These are phyloP conservation scores for Hippocampus barbouri DNA, from an alignment of 2,113 vertebrate genomes.

Conservation along the genomic window DNA sequence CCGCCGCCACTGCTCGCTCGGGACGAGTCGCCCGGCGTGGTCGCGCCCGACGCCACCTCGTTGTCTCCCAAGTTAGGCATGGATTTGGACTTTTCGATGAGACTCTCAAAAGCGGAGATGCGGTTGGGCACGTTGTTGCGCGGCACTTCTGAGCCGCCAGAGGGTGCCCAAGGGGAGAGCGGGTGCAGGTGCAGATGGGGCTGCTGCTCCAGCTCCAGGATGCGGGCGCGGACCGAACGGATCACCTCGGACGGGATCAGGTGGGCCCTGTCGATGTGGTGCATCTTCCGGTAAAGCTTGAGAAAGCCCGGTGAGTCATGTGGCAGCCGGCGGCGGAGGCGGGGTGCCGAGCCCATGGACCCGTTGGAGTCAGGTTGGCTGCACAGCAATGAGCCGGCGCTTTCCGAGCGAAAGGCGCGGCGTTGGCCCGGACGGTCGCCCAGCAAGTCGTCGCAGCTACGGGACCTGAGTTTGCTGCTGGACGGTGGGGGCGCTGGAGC, in stretches of 20 bases:
- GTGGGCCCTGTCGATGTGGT: conserved; percentile 88
- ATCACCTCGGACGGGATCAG: conserved; percentile 87
- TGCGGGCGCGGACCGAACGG: conserved; percentile 86
- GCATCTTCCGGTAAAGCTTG: conserved; percentile 93
- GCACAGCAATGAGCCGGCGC: conserved; percentile 82
- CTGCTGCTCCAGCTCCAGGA: conserved; percentile 86
- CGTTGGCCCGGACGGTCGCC: conserved; percentile 68
- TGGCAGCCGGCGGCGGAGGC: conserved; percentile 77
- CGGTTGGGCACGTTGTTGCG: conserved; percentile 86
- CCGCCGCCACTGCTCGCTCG: conserved; percentile 73
- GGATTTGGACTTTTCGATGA: conserved; percentile 93
- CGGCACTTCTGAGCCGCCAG: conserved; percentile 83
- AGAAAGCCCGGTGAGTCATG: conserved; percentile 86
- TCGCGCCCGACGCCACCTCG: conserved; percentile 78
- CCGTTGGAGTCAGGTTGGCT: conserved; percentile 70
- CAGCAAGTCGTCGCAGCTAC: conserved; percentile 84
- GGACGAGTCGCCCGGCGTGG: conserved; percentile 78
- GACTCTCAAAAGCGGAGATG: conserved; percentile 86
- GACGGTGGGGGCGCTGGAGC: conserved; percentile 51
- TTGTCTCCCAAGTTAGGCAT: conserved; percentile 87
- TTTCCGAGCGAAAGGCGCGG: conserved; percentile 81
- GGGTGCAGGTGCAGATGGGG: conserved; percentile 72
- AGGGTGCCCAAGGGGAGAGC: conserved; percentile 63
- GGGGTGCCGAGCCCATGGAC: conserved; percentile 67
- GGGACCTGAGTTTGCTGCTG: conserved; percentile 81